phyloP scores from a whole-genome alignment of 2,888 invertebrate genomes.

The Scrobipalpa atriplicella region DNA sequence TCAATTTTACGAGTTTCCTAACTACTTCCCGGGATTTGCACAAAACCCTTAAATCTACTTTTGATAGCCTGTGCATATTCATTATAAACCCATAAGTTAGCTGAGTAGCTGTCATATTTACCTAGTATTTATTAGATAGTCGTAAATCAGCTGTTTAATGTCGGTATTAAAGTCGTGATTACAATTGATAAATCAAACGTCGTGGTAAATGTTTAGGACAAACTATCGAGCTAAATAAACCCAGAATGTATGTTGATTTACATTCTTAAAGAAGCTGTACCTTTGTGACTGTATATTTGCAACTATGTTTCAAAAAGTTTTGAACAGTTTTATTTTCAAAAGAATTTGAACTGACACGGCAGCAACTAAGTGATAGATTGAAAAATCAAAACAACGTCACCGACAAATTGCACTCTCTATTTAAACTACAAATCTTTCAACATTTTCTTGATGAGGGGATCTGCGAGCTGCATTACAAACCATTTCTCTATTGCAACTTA shows the following conservation, averaged over 20 bases:
- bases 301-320: too few relatives aligned
- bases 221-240: neutral
- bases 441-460: too few relatives aligned
- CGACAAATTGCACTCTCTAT: too few relatives aligned
- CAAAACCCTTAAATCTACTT: slow-evolving; percentile 10
- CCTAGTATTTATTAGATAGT: slow-evolving; percentile 6
- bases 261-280: too few relatives aligned
- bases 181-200: neutral
- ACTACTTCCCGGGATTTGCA: neutral
- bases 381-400: too few relatives aligned
- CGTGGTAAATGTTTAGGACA: neutral
- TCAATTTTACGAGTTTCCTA: neutral
- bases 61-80: neutral
- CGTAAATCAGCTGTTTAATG: slow-evolving; percentile 5
- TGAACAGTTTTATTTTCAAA: too few relatives aligned
- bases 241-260: neutral
- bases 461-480: too few relatives aligned
- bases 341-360: too few relatives aligned
- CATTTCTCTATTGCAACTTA: too few relatives aligned
- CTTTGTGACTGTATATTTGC: too few relatives aligned
- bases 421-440: too few relatives aligned
- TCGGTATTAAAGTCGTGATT: neutral
- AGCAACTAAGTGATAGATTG: too few relatives aligned
- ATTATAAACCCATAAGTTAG: neutral
- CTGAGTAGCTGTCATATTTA: neutral